Evolutionary conservation across 92 coral and sea anemone species (phyloP), one percentile per base, ranked within the genome.

Genomic region (Parazoanthus swiftii): DNA sequence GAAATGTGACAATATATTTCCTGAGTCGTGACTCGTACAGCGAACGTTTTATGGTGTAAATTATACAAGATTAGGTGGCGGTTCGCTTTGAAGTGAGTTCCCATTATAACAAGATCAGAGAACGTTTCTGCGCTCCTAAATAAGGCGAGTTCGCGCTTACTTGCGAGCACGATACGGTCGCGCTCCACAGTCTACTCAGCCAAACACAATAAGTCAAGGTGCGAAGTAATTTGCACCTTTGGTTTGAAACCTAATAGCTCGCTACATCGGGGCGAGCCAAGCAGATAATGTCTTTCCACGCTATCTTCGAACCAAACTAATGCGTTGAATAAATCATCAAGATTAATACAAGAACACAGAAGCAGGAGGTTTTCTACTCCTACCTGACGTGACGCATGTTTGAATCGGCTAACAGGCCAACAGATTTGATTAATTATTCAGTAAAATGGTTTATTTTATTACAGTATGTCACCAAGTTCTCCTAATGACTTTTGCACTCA

Each of bases 391-490:
- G 78, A 88, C 76, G 90, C 59, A 46, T 67, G 86, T 89, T 82
- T 66, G 85, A 79, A 90, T 88, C 93, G 75, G 44, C 72, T 77
- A 82, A 77, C 76, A 76, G 75, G 20, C 79, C 79, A 89, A 79
- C 93, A 91, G 98, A 95, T 95, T 95, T 92, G 94, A 92, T 95
- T 93, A 95, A 93, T 95, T 92, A 95, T 93, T 91, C 94, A 92
- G 88, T 91, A 89, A 93, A 92, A 90, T 85, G 91, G 89, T 91
- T 93, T 94, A 93, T 91, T 75, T 91, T 82, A 90, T 95, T 91
- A 89, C 94, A 95, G 90, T 92, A 92, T 95, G 96, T 95, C 93
- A 93, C 88, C 96, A 89, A 90, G 90, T 88, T 91, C 92, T 86
- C 89, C 79, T 93, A 95, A 95, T 95, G 93, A 93, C 94, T 90